These are phyloP conservation scores for Porites lobata DNA, from an alignment of 92 coral and sea anemone genomes.

Conservation along the genomic window DNA sequence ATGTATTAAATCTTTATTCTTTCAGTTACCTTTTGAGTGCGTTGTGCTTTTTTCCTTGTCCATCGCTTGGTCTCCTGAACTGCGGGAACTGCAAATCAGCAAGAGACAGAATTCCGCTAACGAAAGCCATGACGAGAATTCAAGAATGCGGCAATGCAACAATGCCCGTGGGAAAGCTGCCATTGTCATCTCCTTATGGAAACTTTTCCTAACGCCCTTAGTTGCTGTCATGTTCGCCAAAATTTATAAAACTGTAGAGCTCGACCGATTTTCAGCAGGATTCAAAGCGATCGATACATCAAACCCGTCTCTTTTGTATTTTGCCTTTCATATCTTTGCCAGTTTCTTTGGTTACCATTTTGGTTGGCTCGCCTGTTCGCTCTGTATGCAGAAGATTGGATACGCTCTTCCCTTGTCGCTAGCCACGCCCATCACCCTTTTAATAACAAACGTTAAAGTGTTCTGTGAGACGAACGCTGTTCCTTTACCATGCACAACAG, in stretches of 20 bases:
- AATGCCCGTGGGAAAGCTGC: constrained; percentile 30
- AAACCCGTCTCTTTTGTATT: constrained; percentile 58
- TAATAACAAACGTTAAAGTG: constrained; percentile 44
- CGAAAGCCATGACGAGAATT: constrained; percentile 16
- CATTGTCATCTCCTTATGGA: constrained; percentile 24
- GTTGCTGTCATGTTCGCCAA: constrained; percentile 14
- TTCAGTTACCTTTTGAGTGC: not conserved
- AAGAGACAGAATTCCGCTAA: not conserved
- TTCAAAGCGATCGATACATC: constrained; percentile 53
- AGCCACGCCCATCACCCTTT: constrained; percentile 58
- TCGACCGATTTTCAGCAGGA: constrained; percentile 34
- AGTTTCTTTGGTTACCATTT: constrained; percentile 63
- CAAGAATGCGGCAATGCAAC: not conserved
- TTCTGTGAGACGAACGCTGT: constrained; percentile 34
- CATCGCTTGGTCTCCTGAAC: constrained; percentile 67
- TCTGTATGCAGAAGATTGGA: constrained; percentile 67
- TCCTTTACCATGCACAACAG: constrained; percentile 50
- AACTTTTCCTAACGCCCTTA: constrained; percentile 25
- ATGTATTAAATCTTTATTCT: not conserved
- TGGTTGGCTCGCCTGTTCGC: constrained; percentile 69
- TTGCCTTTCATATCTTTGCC: constrained; percentile 52
- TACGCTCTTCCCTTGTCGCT: constrained; percentile 72
- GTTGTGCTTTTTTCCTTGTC: not conserved
- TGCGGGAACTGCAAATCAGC: constrained; percentile 60
- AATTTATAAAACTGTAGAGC: not conserved